Percentiles rank a stretch among this genome's conserved stretches.
phyloP scores from a whole-genome alignment of 2,888 invertebrate species.

The Amblyjoppa fuscipennis region DNA sequence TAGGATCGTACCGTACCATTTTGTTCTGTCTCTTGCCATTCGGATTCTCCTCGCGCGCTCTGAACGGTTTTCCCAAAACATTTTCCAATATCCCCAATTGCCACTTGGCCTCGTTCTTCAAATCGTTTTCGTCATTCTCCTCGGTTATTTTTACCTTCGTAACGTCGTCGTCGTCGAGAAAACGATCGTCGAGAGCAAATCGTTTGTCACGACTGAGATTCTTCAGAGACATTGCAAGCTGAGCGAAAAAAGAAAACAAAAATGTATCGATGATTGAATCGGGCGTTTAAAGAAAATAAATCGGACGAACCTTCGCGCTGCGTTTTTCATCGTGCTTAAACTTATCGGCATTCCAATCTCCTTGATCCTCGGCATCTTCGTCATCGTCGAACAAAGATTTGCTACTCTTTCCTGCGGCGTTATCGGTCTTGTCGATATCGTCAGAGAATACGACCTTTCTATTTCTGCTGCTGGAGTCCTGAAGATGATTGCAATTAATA shows the following conservation, averaged over 20 bases:
- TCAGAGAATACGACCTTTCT: conserved; percentile 90
- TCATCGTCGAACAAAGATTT: conserved; percentile 84
- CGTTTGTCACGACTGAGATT: conserved; percentile 91
- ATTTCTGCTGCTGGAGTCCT: conserved; percentile 86
- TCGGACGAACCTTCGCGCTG: conserved; percentile 89
- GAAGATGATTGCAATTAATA: conserved; percentile 66
- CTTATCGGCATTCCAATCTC: conserved; percentile 86
- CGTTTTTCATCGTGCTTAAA: conserved; percentile 89
- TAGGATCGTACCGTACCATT: conserved; percentile 83
- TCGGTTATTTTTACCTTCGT: conserved; percentile 53
- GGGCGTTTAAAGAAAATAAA: conserved; percentile 16
- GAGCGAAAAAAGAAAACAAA: conserved; percentile 61
- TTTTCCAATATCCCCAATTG: conserved; percentile 87
- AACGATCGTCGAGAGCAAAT: conserved; percentile 91
- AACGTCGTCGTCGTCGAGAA: conserved; percentile 87
- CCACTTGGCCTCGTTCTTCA: conserved; percentile 86
- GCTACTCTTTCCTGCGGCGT: conserved; percentile 68
- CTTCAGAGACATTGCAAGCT: conserved; percentile 89
- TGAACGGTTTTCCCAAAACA: conserved; percentile 86
- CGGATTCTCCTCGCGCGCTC: conserved; percentile 61
- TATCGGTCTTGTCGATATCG: conserved; percentile 74
- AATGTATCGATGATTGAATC: not conserved
- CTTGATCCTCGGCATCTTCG: conserved; percentile 86
- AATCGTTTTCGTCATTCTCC: conserved; percentile 84
- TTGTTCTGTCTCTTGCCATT: conserved; percentile 70